Conservation (phyloP, 2,113 vertebrate genomes). For the Saccopteryx leptura region DNA sequence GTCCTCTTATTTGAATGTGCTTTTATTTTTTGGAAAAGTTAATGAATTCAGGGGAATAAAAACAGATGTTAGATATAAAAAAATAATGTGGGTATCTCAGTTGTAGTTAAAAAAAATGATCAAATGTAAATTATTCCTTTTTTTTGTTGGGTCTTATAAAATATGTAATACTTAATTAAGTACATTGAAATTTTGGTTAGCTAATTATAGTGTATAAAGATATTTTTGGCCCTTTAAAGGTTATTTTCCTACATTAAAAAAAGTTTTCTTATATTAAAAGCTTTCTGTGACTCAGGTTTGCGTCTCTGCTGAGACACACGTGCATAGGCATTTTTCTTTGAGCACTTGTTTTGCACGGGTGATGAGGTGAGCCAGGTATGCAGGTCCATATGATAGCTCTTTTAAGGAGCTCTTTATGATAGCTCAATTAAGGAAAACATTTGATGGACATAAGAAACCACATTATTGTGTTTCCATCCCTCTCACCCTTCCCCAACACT, state of each 20-base stretch:
- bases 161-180: constrained; percentile 68
- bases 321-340: constrained; percentile 69
- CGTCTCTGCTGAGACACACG: constrained; percentile 62
- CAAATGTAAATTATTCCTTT: constrained; percentile 61
- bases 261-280: constrained; percentile 61
- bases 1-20: constrained; percentile 49
- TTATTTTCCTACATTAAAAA: constrained; percentile 72
- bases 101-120: constrained; percentile 66
- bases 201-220: constrained; percentile 77
- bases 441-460: constrained; percentile 59
- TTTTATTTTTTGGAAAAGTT: constrained; percentile 44
- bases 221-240: constrained; percentile 81
- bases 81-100: constrained; percentile 65
- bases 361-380: constrained; percentile 35
- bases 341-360: constrained; percentile 73
- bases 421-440: constrained; percentile 34
- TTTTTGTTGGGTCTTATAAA: not conserved
- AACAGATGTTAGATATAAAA: constrained; percentile 69
- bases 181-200: constrained; percentile 56
- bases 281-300: constrained; percentile 81
- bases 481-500: not conserved
- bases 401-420: not conserved
- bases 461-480: constrained; percentile 10
- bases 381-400: not conserved
- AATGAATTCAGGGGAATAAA: constrained; percentile 78